Evolutionary conservation across 2,113 vertebrate genomes (phyloP), one percentile per base, ranked within the genome.

Genomic region (Cariama cristata): DNA sequence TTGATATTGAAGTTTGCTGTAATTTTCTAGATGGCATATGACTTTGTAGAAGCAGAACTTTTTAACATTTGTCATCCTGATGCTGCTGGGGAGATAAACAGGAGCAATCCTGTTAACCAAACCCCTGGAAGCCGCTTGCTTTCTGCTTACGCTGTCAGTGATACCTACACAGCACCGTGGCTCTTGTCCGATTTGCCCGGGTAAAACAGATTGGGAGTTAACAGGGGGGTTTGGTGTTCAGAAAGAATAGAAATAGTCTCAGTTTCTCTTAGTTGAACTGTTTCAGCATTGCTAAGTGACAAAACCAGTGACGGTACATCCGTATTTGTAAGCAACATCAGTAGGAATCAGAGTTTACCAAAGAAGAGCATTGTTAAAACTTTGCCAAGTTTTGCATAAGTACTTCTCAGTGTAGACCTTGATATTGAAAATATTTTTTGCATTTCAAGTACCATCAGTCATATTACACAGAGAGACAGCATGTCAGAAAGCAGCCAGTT

Each of bases 11-110:
- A 67, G 53, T 35, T 4, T 4, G 13, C 40, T 42, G 0, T 42
- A 9, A 38, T 79, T 59, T 49, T 42, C n/a, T 32, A n/a, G 32
- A 12, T 40, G 50, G 23, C 53, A 6, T 3, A 4, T 59, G 42
- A 40, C 40, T 86, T 21, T 1, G 12, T 49, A 45, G 2, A 7
- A 50, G 47, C 10, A 15, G 32, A 47, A 50, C 22, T 47, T 50
- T 38, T 50, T n/a, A 55, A 23, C 4, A 0, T 66, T 53, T 73
- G 17, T 58, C 20, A 18, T 49, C 18, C 49, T 0, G 1, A 33
- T 60, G 77, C 15, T 1, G 1, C 40, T 40, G 28, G n/a, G 23
- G 45, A 38, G 23, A 16, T 6, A 5, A 45, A 17, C 35, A 40
- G 42, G 47, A 86, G 9, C n/a, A n/a, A 7, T 40, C 21, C 52